These are phyloP conservation scores for Sarcophaga peregrina DNA, from an alignment of 1,140 invertebrate species.

Conservation along the genomic window DNA sequence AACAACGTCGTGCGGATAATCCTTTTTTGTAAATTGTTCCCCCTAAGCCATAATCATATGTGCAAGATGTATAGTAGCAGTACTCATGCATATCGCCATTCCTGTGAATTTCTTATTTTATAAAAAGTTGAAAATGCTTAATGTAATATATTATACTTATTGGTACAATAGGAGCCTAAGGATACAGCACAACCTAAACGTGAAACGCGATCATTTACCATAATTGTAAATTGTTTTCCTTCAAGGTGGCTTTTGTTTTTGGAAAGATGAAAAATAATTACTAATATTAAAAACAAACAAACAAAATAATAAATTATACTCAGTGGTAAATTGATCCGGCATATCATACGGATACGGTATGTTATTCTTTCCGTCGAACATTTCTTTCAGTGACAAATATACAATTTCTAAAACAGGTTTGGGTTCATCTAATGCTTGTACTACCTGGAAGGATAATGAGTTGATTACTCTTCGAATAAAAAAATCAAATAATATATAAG, in stretches of 20 bases:
- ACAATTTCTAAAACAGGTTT: slow-evolving; percentile 1
- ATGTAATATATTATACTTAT: slow-evolving; percentile 16
- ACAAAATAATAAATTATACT: not conserved
- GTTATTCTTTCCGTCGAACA: slow-evolving; percentile 9
- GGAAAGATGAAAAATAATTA: not conserved
- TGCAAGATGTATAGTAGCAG: slow-evolving; percentile 39
- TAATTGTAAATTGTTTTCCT: slow-evolving; percentile 26
- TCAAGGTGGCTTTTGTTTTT: not conserved
- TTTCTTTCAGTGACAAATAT: not conserved
- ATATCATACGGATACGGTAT: not conserved
- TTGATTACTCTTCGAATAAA: not conserved
- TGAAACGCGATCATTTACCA: slow-evolving; percentile 37
- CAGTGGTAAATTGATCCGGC: not conserved
- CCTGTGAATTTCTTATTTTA: not conserved
- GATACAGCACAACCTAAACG: slow-evolving; percentile 44
- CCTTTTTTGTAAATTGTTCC: slow-evolving; percentile 20
- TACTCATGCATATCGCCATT: not conserved
- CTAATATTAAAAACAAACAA: not conserved
- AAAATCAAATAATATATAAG: not conserved
- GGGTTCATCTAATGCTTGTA: not conserved
- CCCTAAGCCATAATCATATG: slow-evolving; percentile 32
- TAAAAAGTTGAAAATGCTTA: not conserved
- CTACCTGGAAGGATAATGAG: not conserved
- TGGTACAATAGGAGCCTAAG: slow-evolving; percentile 15
- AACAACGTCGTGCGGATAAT: not conserved